Percentiles rank a stretch among this genome's conserved stretches.
Conservation (phyloP, 2,888 invertebrate species). For the Phrixothrix hirtus region DNA sequence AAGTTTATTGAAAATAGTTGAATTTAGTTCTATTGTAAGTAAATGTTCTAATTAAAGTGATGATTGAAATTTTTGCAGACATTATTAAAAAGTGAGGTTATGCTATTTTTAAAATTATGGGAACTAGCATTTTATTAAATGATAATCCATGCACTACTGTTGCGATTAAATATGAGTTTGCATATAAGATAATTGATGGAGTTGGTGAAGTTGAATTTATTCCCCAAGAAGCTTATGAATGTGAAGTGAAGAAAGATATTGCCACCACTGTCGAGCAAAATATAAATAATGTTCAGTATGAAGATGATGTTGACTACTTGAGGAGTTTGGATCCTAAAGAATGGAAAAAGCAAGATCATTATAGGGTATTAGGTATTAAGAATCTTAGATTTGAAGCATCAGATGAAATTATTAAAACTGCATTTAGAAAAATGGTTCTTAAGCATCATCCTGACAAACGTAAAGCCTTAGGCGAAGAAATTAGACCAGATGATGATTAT, state of each 20-base stretch:
- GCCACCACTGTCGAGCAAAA: conserved; percentile 44
- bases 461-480: conserved; percentile 85
- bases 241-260: conserved; percentile 49
- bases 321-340: conserved; percentile 91
- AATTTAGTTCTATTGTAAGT: background rate
- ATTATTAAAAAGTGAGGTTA: conserved; percentile 35
- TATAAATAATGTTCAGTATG: conserved; percentile 56
- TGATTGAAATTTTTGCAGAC: too few species aligned
- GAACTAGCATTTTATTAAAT: conserved; percentile 44
- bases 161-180: conserved; percentile 52
- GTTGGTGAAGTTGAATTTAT: conserved; percentile 45
- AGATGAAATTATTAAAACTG: conserved; percentile 91
- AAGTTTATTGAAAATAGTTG: background rate
- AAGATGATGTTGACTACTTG: conserved; percentile 81
- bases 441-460: conserved; percentile 99
- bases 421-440: conserved; percentile 88
- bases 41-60: background rate
- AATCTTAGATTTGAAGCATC: conserved; percentile 82
- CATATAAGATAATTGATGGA: conserved; percentile 45
- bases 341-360: conserved; percentile 98
- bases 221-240: conserved; percentile 48
- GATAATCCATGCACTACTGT: conserved; percentile 46
- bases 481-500: conserved; percentile 91
- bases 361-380: conserved; percentile 90
- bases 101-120: conserved; percentile 42